These are phyloP conservation scores for Grammomys dolichurus DNA, from an alignment of 2,113 vertebrate genomes.

Conservation along the genomic window DNA sequence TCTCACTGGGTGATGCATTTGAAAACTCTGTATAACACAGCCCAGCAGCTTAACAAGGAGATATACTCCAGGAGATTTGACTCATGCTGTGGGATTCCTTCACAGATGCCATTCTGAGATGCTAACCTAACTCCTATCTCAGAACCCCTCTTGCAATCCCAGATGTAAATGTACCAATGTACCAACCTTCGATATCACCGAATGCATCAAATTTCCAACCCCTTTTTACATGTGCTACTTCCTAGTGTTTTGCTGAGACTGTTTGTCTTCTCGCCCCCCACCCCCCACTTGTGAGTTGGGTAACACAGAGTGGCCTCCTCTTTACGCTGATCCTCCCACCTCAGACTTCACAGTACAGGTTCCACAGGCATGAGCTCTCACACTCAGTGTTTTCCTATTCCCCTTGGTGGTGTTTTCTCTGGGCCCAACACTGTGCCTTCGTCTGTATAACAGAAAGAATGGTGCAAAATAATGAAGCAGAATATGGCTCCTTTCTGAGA, in stretches of 20 bases:
- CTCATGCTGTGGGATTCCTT: constrained; percentile 1
- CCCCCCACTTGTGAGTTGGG: no score
- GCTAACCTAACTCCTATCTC: constrained; percentile 53
- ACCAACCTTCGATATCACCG: constrained; percentile 54
- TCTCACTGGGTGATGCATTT: constrained; percentile 72
- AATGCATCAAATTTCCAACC: constrained; percentile 20
- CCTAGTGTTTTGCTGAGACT: neutral
- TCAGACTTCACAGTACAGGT: neutral
- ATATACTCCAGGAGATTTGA: neutral
- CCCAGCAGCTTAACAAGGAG: neutral
- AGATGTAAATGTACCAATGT: neutral
- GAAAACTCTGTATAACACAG: constrained; percentile 73
- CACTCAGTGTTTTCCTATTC: neutral
- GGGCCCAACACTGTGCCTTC: neutral
- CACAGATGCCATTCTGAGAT: constrained; percentile 23
- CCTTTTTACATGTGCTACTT: constrained; percentile 24
- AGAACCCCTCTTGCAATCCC: neutral
- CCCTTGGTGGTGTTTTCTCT: neutral
- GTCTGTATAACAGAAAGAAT: neutral
- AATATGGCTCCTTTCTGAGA: neutral
- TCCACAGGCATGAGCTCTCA: neutral
- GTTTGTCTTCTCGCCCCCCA: neutral
- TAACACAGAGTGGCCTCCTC: neutral
- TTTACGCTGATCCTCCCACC: no score
- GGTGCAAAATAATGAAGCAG: neutral